phyloP scores from a whole-genome alignment of 92 coral and sea anemone genomes.

The Heteractis magnifica region DNA sequence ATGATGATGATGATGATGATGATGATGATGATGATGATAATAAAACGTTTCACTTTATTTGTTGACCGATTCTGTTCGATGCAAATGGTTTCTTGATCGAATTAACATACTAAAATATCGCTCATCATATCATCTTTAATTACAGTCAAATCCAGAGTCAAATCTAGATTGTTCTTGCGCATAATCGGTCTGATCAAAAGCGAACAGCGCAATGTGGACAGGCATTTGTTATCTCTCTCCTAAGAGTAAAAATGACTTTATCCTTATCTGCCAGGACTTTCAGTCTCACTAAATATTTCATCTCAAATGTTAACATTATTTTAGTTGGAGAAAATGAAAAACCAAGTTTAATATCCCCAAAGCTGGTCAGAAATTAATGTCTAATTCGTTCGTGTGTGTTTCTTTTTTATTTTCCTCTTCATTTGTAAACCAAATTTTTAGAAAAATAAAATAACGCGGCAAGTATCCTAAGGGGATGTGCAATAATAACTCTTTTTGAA shows the following conservation, averaged over 20 bases:
- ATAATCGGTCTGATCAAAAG: neutral
- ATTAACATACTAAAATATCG: constrained; percentile 5
- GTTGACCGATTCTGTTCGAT: neutral
- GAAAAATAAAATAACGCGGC: neutral
- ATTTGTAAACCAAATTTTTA: neutral
- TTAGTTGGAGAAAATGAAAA: neutral
- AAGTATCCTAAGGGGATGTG: neutral
- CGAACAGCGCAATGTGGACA: neutral
- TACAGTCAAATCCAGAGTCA: neutral
- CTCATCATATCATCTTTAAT: neutral
- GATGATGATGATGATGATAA: no score
- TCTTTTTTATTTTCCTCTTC: neutral
- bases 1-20: no score
- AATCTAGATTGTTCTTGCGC: neutral
- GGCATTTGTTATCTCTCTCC: neutral
- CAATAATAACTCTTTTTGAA: neutral
- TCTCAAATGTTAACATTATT: neutral
- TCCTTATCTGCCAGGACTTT: neutral
- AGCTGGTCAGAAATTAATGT: neutral
- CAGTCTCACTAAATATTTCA: neutral
- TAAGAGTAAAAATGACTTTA: constrained; percentile 2
- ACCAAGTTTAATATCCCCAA: neutral
- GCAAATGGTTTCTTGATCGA: neutral
- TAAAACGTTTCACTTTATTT: neutral
- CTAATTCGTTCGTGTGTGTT: neutral